A percentile compares a stretch with the other conserved stretches of the same genome.
Conservation (phyloP, 2,888 invertebrate genomes). For the Lissonota sp. region DNA sequence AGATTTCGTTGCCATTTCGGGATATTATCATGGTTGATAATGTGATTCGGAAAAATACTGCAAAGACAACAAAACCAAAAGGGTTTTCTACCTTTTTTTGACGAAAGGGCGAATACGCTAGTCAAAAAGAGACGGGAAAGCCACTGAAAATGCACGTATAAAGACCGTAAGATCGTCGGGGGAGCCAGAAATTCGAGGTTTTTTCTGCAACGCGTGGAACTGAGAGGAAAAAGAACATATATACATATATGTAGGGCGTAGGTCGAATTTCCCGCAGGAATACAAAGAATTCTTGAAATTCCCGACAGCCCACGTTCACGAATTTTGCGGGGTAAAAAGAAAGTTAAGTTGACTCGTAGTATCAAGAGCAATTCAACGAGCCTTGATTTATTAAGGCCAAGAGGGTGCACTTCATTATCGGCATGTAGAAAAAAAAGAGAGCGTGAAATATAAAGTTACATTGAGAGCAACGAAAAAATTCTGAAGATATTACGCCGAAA, state of each 20-base stretch:
- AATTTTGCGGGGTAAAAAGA: conserved; percentile 32
- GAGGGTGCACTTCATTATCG: not conserved
- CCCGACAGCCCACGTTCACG: conserved; percentile 29
- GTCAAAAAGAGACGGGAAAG: not conserved
- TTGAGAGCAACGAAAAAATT: not conserved
- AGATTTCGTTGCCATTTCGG: too few relatives aligned
- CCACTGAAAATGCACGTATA: conserved; percentile 24
- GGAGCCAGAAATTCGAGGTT: conserved; percentile 67
- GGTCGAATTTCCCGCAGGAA: conserved; percentile 74
- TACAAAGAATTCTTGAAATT: conserved; percentile 67
- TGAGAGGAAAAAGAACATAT: conserved; percentile 12
- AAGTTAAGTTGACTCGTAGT: conserved; percentile 11
- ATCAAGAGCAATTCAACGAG: not conserved
- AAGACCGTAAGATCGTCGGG: conserved; percentile 61
- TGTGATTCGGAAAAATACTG: too few relatives aligned
- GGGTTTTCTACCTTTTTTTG: too few relatives aligned
- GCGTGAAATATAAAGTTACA: not conserved
- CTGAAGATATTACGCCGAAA: not conserved
- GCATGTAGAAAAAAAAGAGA: not conserved
- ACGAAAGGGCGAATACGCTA: not conserved
- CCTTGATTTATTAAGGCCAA: conserved; percentile 5
- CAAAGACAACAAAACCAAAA: too few relatives aligned
- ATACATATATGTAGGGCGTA: conserved; percentile 9
- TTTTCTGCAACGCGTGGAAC: conserved; percentile 39
- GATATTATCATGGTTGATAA: too few relatives aligned